These are phyloP conservation scores for Ostrea edulis DNA, from an alignment of 1,140 invertebrate species.

Conservation along the genomic window DNA sequence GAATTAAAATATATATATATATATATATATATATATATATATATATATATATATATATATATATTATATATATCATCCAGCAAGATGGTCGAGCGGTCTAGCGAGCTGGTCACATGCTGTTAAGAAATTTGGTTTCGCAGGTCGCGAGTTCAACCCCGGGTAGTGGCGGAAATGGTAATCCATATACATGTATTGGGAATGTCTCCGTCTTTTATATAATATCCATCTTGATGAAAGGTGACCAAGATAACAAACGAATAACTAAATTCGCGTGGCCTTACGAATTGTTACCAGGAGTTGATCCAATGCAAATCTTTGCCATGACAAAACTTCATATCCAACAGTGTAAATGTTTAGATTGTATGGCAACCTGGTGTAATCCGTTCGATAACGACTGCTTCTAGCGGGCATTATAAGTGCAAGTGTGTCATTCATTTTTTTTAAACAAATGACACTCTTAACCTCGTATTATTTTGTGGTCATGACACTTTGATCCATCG, in stretches of 20 bases:
- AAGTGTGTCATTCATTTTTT: not conserved
- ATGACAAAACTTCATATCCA: constrained; percentile 32
- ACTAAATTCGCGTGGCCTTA: not conserved
- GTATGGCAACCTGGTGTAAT: constrained; percentile 3
- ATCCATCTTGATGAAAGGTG: not conserved
- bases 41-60: no score
- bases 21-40: no score
- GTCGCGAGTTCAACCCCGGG: no score
- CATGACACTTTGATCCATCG: not conserved
- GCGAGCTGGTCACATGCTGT: no score
- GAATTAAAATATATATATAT: no score
- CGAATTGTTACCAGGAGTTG: constrained; percentile 18
- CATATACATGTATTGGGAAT: not conserved
- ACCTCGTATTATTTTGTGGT: not conserved
- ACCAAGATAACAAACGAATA: not conserved
- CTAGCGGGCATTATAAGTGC: not conserved
- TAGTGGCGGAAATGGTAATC: no score
- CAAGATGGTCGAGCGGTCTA: no score
- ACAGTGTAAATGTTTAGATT: constrained; percentile 35
- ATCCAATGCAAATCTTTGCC: constrained; percentile 9
- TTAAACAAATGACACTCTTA: not conserved
- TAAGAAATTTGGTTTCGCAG: no score
- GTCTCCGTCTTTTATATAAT: not conserved
- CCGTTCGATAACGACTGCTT: not conserved
- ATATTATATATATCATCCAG: no score